Evolutionary conservation across 2,888 invertebrate species (phyloP).

Genomic region (Meteorus colon): DNA sequence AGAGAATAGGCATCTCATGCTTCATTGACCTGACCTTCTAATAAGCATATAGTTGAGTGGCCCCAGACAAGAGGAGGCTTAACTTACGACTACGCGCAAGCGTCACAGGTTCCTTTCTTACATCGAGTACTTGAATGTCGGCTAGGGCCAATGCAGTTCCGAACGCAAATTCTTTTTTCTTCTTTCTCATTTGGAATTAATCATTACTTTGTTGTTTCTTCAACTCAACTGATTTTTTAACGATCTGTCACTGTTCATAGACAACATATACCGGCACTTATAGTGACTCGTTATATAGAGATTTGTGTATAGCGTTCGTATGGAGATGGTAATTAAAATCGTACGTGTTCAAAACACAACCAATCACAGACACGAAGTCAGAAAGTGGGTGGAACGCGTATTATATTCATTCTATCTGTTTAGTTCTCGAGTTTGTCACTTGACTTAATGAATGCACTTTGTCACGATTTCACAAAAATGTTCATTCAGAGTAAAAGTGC

Average conservation of each 20-base stretch:
- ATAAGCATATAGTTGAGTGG: slow-evolving; percentile 64
- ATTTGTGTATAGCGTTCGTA: background rate
- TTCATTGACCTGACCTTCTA: slow-evolving; percentile 66
- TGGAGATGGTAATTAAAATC: slow-evolving; percentile 61
- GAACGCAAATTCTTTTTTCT: slow-evolving; percentile 32
- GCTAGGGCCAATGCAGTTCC: slow-evolving; percentile 41
- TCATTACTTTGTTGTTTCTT: background rate
- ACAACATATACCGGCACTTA: too few species aligned
- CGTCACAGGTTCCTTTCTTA: slow-evolving; percentile 48
- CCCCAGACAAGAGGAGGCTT: slow-evolving; percentile 61
- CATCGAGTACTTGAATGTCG: slow-evolving; percentile 46
- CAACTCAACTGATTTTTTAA: too few species aligned
- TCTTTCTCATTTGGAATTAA: background rate
- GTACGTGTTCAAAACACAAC: slow-evolving; percentile 59
- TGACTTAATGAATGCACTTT: slow-evolving; percentile 40
- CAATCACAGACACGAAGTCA: background rate
- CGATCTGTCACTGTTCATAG: too few species aligned
- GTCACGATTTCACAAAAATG: slow-evolving; percentile 37
- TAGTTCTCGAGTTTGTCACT: background rate
- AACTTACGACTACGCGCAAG: slow-evolving; percentile 52
- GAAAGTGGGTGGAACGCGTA: background rate
- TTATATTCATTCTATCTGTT: background rate
- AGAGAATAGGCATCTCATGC: slow-evolving; percentile 54
- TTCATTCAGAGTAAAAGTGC: background rate
- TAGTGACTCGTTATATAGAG: too few species aligned